Conservation (phyloP, 2,888 invertebrate species). For the Calameuta filiformis region DNA sequence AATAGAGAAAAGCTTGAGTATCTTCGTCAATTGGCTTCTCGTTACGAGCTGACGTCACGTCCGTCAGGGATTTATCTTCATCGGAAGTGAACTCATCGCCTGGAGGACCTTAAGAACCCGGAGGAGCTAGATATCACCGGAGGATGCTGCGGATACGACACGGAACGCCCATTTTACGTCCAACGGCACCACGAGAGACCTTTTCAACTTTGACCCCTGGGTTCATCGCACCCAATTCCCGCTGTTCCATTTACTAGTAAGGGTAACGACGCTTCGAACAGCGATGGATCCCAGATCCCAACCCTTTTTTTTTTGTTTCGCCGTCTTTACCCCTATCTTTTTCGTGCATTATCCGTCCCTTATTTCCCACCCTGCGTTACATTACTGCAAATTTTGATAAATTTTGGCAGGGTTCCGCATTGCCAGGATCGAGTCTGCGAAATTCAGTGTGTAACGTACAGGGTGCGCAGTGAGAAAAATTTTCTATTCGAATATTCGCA, state of each 20-base stretch:
- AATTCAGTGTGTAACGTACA: background rate
- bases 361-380: background rate
- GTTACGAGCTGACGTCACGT: background rate
- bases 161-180: slow-evolving; percentile 19
- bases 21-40: background rate
- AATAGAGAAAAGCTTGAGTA: background rate
- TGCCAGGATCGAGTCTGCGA: background rate
- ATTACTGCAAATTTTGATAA: background rate
- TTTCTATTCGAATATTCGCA: background rate
- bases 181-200: slow-evolving; percentile 7
- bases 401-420: background rate
- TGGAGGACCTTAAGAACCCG: background rate
- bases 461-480: background rate
- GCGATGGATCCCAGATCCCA: background rate
- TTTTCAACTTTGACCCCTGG: background rate
- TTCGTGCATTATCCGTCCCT: background rate
- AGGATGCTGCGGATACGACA: slow-evolving; percentile 11
- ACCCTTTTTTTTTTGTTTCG: background rate
- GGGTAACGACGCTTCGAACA: background rate
- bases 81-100: background rate
- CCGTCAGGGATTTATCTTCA: background rate
- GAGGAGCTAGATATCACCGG: background rate
- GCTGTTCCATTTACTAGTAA: background rate
- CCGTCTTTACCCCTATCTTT: too few species aligned
- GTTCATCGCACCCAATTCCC: background rate